These are phyloP conservation scores for Temnopleurus reevesii DNA, from an alignment of 53 echinoderm and acorn worm species.

Conservation along the genomic window DNA sequence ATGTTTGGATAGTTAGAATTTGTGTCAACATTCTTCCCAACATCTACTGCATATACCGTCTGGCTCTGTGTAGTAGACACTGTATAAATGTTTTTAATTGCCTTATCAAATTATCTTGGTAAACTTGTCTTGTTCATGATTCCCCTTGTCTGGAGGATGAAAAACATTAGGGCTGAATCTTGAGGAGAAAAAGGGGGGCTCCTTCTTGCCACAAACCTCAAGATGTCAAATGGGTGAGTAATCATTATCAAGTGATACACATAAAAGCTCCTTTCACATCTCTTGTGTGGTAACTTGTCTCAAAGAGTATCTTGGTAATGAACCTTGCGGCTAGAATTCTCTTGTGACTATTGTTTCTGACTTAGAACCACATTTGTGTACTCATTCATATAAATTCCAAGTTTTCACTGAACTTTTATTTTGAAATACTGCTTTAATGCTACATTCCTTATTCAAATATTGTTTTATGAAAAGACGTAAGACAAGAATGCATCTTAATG, in stretches of 20 bases:
- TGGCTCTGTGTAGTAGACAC: conserved; percentile 6
- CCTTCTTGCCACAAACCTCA: not conserved
- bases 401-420: too few species aligned
- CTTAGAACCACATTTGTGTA: not conserved
- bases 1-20: conserved; percentile 35
- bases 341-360: not conserved
- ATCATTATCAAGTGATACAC: not conserved
- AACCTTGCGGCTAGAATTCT: too few species aligned
- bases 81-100: conserved; percentile 52
- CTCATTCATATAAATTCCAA: too few species aligned
- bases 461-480: too few species aligned
- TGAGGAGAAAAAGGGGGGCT: not conserved
- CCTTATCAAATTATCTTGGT: conserved; percentile 43
- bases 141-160: not conserved
- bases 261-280: not conserved
- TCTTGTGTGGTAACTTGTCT: not conserved
- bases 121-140: not conserved
- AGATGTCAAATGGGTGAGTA: conserved; percentile 25
- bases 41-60: not conserved
- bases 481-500: too few species aligned
- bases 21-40: conserved; percentile 18
- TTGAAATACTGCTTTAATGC: too few species aligned
- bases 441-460: too few species aligned
- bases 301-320: too few species aligned
- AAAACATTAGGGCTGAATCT: not conserved